Evolutionary conservation across 2,113 vertebrate species (phyloP).

Genomic region (Paradisaea rubra): DNA sequence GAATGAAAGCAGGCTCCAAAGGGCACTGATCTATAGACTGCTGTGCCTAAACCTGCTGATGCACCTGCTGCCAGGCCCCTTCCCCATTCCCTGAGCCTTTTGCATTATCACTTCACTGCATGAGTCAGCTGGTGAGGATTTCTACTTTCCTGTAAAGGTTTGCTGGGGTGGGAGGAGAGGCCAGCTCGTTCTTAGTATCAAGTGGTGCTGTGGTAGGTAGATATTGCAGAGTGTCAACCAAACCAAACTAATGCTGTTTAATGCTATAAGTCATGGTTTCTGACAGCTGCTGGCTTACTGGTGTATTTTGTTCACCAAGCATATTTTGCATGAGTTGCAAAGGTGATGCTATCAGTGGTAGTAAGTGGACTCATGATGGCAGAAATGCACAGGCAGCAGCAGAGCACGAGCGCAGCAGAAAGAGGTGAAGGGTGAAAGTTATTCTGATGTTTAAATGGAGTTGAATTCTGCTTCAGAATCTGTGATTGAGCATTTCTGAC

Average conservation of each 20-base stretch:
- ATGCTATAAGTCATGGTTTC: background rate
- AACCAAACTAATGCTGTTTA: background rate
- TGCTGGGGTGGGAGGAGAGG: background rate
- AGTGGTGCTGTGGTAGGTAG: background rate
- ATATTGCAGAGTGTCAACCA: background rate
- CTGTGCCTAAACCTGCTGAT: background rate
- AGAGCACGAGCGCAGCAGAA: background rate
- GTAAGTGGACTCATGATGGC: background rate
- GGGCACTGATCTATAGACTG: background rate
- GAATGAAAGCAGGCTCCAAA: background rate
- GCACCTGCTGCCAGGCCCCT: background rate
- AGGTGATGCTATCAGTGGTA: background rate
- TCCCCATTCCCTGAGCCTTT: background rate
- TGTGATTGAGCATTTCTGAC: background rate
- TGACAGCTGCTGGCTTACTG: background rate
- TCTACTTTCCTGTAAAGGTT: background rate
- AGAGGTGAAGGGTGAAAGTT: too few relatives aligned
- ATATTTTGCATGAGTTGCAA: background rate
- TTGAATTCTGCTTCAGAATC: background rate
- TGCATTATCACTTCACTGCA: background rate
- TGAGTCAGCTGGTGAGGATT: background rate
- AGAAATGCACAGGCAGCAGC: background rate
- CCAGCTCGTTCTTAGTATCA: background rate
- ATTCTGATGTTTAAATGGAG: background rate
- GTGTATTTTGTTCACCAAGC: background rate